A percentile compares a stretch with the other conserved stretches of the same genome.
Conservation (phyloP, 2,888 invertebrate genomes). For the Agriopis aurantiaria region DNA sequence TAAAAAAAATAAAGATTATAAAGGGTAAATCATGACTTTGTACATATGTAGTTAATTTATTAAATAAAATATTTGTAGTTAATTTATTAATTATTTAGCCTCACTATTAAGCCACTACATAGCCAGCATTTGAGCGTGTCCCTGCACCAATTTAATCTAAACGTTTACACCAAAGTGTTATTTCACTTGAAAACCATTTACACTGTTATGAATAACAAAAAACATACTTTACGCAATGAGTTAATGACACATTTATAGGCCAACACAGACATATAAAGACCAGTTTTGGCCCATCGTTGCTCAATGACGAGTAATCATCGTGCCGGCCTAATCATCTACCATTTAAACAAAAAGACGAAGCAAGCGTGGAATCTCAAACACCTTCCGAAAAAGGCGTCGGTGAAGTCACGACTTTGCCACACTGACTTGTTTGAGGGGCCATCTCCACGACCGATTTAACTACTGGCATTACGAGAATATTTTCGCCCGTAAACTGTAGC, state of each 20-base stretch:
- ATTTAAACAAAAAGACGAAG: conserved; percentile 43
- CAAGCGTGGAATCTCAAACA: conserved; percentile 18
- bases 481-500: not conserved
- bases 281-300: conserved; percentile 20
- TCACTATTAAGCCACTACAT: no score
- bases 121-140: no score
- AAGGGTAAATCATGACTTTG: no score
- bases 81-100: no score
- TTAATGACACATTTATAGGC: conserved; percentile 12
- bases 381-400: conserved; percentile 23
- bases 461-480: not conserved
- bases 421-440: not conserved
- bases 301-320: conserved; percentile 40
- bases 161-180: no score
- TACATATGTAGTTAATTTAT: no score
- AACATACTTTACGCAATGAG: conserved; percentile 2
- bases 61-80: no score
- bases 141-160: no score
- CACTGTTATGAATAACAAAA: not conserved
- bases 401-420: conserved; percentile 12
- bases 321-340: conserved; percentile 41
- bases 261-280: not conserved
- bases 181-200: not conserved
- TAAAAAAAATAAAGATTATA: no score
- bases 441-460: not conserved